A percentile compares a stretch with the other conserved stretches of the same genome.
Evolutionary conservation across 2,888 invertebrate genomes (phyloP).

Genomic region (Diaprepes abbreviatus): DNA sequence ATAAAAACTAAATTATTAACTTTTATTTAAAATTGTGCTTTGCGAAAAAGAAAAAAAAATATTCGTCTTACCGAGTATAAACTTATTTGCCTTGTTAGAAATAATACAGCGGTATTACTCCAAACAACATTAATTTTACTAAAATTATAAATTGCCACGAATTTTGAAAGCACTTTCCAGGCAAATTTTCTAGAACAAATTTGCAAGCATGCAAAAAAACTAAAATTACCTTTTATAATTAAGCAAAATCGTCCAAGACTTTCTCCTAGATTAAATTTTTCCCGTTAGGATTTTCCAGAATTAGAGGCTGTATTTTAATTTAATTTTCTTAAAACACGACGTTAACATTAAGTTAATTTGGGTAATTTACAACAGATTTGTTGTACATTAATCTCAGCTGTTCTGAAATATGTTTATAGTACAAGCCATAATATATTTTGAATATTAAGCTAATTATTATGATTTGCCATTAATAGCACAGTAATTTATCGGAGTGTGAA

Average conservation of each 20-base stretch:
- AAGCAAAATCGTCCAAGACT: constrained; percentile 28
- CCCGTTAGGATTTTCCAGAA: constrained; percentile 12
- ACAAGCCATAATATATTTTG: neutral
- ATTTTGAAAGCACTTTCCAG: neutral
- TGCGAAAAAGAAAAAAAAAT: no score
- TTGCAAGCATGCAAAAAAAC: constrained; percentile 11
- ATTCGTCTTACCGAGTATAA: no score
- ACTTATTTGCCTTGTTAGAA: no score
- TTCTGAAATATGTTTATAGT: constrained; percentile 8
- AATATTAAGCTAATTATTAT: constrained; percentile 4
- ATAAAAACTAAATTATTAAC: no score
- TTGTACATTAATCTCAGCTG: constrained; percentile 4
- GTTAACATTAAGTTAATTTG: constrained; percentile 18
- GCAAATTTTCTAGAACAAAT: constrained; percentile 9
- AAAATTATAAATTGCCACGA: no score
- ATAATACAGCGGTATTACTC: no score
- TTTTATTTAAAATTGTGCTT: no score
- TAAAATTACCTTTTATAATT: constrained; percentile 29
- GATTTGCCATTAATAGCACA: neutral
- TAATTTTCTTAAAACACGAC: constrained; percentile 30
- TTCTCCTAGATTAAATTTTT: constrained; percentile 32
- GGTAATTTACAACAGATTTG: constrained; percentile 7
- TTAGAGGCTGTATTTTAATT: constrained; percentile 27
- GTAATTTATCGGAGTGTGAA: neutral
- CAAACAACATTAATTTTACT: no score